Base-by-base conservation (phyloP, 2,797 vertebrate species). In the Delichon dasypus region DNA sequence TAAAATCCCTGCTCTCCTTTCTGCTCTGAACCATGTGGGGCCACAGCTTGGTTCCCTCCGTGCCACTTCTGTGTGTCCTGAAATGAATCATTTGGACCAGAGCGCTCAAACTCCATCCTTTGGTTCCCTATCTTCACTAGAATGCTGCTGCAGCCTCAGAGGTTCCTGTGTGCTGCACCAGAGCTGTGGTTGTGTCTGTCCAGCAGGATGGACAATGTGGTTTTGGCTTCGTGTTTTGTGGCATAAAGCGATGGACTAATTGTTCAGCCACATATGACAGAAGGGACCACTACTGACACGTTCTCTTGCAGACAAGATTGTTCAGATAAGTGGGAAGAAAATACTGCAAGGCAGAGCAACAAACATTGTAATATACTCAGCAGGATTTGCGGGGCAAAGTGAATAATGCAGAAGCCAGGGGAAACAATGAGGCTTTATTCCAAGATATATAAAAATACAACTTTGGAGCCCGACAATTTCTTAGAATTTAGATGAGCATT, bases 1-100 rank as follows among this genome's bases (percentile, higher is more conserved):
- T n/a, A 58, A 86, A 81, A 72, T 58, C 32, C 30, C 19, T 48
- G 29, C 1, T 0, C 48, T 76, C 34, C 26, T 25, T 67, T 83
- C 79, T 84, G 10, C 34, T 70, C 32, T 38, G 50, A 75, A 34
- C 53, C 10, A 20, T 1, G 1, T 7, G 5, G 32, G 61, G 26
- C 20, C 36, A 17, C 34, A 36, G 34, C 16, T 84, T 11, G 2
- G 26, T 78, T 58, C 40, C 57, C 26, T 75, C 51, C 9, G 2
- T 0, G 0, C 18, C 1, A 1, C n/a, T 58, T 65, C 53, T 1
- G 0, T 32, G 22, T 7, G 3, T n/a, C n/a, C 47, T 38, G 21
- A 80, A 91, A 42, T 53, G 36, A 83, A 38, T 67, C 2, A 77
- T 18, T 68, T 0, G 0, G 29, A 44, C 30, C 48, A 71, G 87